Percentiles rank a stretch among this genome's conserved stretches.
These are phyloP conservation scores for Prunella himalayana DNA, from an alignment of 2,113 vertebrate species.

Conservation along the genomic window DNA sequence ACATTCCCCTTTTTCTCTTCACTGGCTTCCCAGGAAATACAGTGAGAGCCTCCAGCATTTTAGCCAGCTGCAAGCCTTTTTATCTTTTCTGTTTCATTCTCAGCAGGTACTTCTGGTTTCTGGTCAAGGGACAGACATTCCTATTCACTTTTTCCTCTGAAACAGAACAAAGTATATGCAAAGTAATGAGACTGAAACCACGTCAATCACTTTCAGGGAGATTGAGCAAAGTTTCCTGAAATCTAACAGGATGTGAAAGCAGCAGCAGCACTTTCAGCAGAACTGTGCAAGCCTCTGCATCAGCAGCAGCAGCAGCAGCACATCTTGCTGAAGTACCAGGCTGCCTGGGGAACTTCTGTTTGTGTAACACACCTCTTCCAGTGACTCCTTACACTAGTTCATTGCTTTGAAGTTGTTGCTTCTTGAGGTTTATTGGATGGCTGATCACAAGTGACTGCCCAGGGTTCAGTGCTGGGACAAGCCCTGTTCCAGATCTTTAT, in stretches of 20 bases:
- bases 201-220: not conserved
- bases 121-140: not conserved
- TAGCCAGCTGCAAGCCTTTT: not conserved
- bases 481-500: not conserved
- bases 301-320: not conserved
- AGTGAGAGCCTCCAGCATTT: not conserved
- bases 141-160: not conserved
- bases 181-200: not conserved
- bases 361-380: not conserved
- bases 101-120: not conserved
- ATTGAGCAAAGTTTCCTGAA: not conserved
- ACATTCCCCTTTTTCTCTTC: not conserved
- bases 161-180: not conserved
- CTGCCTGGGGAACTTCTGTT: not conserved
- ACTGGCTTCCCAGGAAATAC: not conserved
- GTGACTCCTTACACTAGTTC: not conserved
- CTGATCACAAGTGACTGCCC: rapidly evolving
- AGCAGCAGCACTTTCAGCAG: not conserved
- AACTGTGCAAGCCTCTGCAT: not conserved
- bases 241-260: constrained; percentile 6
- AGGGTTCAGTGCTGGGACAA: not conserved
- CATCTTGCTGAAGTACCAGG: not conserved
- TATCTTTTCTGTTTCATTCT: not conserved
- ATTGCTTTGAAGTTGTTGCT: not conserved
- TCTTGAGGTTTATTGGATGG: not conserved